Conservation (phyloP, 2,888 invertebrate species). For the Sesia apiformis region DNA sequence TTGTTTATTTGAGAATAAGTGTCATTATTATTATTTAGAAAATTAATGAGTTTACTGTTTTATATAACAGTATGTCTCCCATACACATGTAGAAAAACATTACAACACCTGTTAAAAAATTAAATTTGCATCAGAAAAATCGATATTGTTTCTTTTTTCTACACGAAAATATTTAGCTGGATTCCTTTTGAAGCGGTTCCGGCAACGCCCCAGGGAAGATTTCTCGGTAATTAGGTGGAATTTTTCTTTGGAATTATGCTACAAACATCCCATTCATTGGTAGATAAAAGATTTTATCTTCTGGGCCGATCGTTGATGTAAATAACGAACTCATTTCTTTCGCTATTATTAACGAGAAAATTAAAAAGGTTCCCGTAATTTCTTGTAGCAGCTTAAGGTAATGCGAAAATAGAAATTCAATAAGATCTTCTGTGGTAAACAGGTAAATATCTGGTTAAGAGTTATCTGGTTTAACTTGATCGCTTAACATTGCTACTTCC, state of each 20-base stretch:
- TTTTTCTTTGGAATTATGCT: conserved; percentile 43
- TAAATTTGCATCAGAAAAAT: neutral
- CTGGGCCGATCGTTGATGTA: conserved; percentile 46
- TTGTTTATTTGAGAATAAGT: too few species aligned
- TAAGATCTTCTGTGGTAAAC: neutral
- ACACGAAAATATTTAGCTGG: conserved; percentile 29
- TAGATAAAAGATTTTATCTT: conserved; percentile 56
- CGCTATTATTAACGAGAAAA: conserved; percentile 29
- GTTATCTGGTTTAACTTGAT: too few species aligned
- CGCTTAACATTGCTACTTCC: too few species aligned
- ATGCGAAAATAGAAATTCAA: neutral
- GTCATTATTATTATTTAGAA: too few species aligned
- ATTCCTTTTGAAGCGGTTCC: conserved; percentile 25
- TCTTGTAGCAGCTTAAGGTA: neutral
- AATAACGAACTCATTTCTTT: conserved; percentile 49
- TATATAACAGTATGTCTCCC: too few species aligned
- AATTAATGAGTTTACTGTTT: too few species aligned
- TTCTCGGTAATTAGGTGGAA: conserved; percentile 51
- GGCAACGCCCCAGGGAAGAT: conserved; percentile 28
- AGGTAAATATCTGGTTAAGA: too few species aligned
- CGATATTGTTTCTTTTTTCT: conserved; percentile 11
- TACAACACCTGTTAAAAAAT: too few species aligned
- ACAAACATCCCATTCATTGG: conserved; percentile 55
- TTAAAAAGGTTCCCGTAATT: conserved; percentile 12
- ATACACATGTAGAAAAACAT: too few species aligned